These are phyloP conservation scores for Diorhabda sublineata DNA, from an alignment of 1,140 invertebrate genomes.

Conservation along the genomic window DNA sequence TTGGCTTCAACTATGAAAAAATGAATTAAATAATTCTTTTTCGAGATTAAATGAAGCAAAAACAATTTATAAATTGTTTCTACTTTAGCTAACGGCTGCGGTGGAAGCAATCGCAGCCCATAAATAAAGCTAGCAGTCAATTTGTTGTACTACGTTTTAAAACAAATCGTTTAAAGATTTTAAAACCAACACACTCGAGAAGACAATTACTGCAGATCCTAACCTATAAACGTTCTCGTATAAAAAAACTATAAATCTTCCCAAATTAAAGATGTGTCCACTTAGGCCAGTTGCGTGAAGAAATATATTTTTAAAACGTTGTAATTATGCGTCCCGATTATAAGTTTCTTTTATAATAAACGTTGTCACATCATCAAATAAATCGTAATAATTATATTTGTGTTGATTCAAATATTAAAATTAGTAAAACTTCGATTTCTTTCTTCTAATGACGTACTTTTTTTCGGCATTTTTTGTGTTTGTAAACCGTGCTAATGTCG, in stretches of 20 bases:
- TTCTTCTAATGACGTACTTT: neutral
- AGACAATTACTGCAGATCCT: slow-evolving; percentile 7
- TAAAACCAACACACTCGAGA: slow-evolving; percentile 12
- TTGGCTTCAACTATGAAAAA: too few relatives aligned
- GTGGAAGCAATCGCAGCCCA: neutral
- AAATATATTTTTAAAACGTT: neutral
- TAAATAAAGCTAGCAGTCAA: neutral
- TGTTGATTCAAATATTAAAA: neutral
- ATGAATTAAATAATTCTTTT: too few relatives aligned
- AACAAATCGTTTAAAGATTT: neutral
- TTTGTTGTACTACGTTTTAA: neutral
- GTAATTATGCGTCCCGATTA: neutral
- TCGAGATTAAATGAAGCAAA: too few relatives aligned
- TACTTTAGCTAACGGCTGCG: too few relatives aligned
- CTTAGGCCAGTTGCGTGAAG: neutral
- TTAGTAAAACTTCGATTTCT: too few relatives aligned
- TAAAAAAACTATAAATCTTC: slow-evolving; percentile 8
- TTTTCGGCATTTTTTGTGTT: neutral
- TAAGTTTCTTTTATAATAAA: neutral
- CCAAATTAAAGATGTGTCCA: neutral
- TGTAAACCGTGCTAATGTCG: neutral
- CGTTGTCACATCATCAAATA: neutral
- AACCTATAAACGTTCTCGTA: neutral
- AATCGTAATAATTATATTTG: neutral
- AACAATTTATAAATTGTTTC: too few relatives aligned